Evolutionary conservation across 2,888 invertebrate genomes (phyloP).

Genomic region (Cremastinae sp.): DNA sequence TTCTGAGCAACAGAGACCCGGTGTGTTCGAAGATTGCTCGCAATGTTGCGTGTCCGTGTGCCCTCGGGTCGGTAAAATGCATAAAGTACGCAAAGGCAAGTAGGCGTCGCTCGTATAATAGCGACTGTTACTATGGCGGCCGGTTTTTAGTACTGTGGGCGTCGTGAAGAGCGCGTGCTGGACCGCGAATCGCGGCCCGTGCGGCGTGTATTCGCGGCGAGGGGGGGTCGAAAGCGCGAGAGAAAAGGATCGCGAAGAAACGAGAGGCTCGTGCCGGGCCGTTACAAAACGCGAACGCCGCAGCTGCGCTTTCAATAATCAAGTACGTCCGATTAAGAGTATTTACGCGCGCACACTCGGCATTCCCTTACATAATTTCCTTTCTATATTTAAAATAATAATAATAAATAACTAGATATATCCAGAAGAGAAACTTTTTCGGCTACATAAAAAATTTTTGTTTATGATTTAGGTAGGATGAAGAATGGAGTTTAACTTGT

Average conservation of each 20-base stretch:
- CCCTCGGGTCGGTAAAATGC: slow-evolving; percentile 10
- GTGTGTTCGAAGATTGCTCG: no score
- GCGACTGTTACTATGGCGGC: slow-evolving; percentile 34
- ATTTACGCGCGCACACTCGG: slow-evolving; percentile 23
- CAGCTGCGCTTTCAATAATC: slow-evolving; percentile 60
- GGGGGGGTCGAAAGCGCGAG: neutral
- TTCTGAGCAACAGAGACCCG: no score
- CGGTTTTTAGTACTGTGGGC: slow-evolving; percentile 49
- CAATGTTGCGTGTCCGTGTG: neutral
- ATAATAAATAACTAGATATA: neutral
- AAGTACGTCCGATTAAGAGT: slow-evolving; percentile 60
- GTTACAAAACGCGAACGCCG: slow-evolving; percentile 39
- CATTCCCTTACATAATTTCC: neutral
- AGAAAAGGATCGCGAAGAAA: slow-evolving; percentile 46
- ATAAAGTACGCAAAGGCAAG: slow-evolving; percentile 30
- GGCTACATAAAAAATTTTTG: no score
- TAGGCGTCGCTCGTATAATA: slow-evolving; percentile 44
- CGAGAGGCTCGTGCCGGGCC: slow-evolving; percentile 54
- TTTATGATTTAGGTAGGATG: no score
- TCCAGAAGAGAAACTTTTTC: neutral
- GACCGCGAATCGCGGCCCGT: slow-evolving; percentile 2
- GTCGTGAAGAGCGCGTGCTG: slow-evolving; percentile 40
- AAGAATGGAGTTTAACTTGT: no score
- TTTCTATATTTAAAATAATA: neutral
- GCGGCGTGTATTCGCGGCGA: neutral